Conservation (phyloP, 2,888 invertebrate genomes). For the Xanthia icteritia region DNA sequence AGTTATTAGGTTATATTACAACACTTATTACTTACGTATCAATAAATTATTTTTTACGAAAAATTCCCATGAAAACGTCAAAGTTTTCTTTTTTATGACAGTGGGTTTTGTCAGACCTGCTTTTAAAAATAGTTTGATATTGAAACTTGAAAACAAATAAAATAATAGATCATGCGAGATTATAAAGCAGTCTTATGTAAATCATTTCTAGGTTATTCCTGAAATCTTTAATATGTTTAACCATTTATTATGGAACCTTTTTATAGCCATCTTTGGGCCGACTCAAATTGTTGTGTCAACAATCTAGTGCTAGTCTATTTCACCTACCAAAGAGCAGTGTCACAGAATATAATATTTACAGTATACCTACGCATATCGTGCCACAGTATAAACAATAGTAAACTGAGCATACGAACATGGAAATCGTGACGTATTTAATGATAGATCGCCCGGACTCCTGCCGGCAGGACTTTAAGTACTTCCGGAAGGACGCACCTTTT, state of each 20-base stretch:
- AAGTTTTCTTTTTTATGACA: neutral
- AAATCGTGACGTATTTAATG: conserved; percentile 48
- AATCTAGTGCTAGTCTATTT: conserved; percentile 1
- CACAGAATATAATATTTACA: conserved; percentile 28
- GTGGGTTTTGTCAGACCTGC: neutral
- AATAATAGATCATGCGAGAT: neutral
- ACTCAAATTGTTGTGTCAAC: neutral
- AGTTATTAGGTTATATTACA: neutral
- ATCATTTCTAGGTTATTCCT: neutral
- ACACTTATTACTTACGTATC: too few relatives aligned
- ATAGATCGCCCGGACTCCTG: too few relatives aligned
- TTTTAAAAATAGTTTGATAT: neutral
- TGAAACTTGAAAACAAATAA: neutral
- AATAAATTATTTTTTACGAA: neutral
- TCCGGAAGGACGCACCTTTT: too few relatives aligned
- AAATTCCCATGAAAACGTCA: neutral
- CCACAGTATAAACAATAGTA: conserved; percentile 64
- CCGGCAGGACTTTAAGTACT: too few relatives aligned
- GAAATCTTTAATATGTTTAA: too few relatives aligned
- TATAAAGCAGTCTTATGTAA: too few relatives aligned
- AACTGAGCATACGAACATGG: conserved; percentile 48
- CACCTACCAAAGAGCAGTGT: conserved; percentile 1
- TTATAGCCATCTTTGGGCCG: neutral
- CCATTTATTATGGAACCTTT: neutral
- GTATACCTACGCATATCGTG: conserved; percentile 42